Base-by-base conservation (phyloP, 2,888 invertebrate species). In the Andrena trimmerana region DNA sequence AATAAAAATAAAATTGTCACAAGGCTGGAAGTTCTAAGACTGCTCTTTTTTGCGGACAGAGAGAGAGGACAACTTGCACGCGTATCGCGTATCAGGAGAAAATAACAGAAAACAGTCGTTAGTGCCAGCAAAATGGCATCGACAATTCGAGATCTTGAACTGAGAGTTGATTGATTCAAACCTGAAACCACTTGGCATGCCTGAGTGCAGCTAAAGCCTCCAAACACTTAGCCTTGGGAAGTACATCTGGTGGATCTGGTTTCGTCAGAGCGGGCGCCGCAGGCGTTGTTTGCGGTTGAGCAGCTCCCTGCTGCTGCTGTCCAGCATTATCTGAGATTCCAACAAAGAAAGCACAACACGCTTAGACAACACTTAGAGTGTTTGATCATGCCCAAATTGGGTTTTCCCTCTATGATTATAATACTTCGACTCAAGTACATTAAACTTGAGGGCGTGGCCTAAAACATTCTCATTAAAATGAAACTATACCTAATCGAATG, bases 131-230 rank as follows among this genome's bases (percentile, higher is more conserved):
- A 86, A 81, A 72, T 83, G 89, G 83, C 89, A 83, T 66, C 73
- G 86, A 85, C 87, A 84, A 88, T 88, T 90, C 80, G 84, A 90
- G 81, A 89, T 89, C 88, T 92, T 92, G 92, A 92, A 93, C 90
- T 92, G 92, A 93, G 93, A 92, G 92, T 92, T 93, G 90, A 92
- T 93, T 93, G 91, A 93, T 93, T 95, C 95, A 96, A 96, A 99
- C 99, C 98, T 99, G 99, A 97, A 99, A 99, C 99, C 99, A 99
- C 97, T 99, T 99, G 96, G 99, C 98, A 97, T 99, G 99, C 96
- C 99, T 98, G 95, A 99, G 97, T 96, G 98, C 98, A 96, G 99
- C 99, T 96, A 99, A 97, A 96, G 99, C 99, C 97, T 99, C 97
- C 96, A 99, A 97, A 97, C 99, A 99, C 96, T 99, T 99, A 96